Percentiles rank a stretch among this genome's conserved stretches.
phyloP scores from a whole-genome alignment of 2,113 vertebrate species.

The Emydura subglobosa region DNA sequence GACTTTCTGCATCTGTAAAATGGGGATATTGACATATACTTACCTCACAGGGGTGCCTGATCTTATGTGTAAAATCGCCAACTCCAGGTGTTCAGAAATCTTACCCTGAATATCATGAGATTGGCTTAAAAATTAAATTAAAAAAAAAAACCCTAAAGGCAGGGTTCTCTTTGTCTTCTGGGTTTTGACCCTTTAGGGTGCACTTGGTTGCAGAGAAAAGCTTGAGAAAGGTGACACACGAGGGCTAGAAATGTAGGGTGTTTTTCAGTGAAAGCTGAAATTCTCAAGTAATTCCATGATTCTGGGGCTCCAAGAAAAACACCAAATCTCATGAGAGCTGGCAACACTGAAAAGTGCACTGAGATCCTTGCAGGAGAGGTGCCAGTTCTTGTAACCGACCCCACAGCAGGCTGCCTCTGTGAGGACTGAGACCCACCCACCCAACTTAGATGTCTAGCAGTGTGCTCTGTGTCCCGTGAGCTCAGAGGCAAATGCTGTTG shows the following conservation, averaged over 20 bases:
- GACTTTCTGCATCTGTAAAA: not conserved
- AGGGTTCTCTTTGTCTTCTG: not conserved
- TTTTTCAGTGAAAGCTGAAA: not conserved
- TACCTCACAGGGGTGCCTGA: not conserved
- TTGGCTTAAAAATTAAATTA: not conserved
- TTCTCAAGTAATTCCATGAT: too few relatives aligned
- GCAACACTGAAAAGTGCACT: not conserved
- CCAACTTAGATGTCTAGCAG: not conserved
- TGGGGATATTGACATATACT: not conserved
- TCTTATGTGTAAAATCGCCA: not conserved
- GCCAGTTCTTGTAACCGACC: not conserved
- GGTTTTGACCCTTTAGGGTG: not conserved
- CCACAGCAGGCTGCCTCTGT: not conserved
- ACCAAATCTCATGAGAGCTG: not conserved
- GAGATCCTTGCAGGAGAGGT: not conserved
- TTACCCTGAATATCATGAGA: not conserved
- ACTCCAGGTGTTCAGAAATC: not conserved
- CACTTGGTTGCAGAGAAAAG: not conserved
- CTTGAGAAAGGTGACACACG: too few relatives aligned
- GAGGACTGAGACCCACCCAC: not conserved
- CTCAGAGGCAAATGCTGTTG: not conserved
- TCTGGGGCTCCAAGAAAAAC: not conserved
- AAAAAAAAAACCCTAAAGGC: not conserved
- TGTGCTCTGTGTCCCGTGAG: not conserved
- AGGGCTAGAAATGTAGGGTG: not conserved